A percentile compares a stretch with the other conserved stretches of the same genome.
Evolutionary conservation across 2,113 vertebrate species (phyloP).

Genomic region (Tricholaema leucomelas): DNA sequence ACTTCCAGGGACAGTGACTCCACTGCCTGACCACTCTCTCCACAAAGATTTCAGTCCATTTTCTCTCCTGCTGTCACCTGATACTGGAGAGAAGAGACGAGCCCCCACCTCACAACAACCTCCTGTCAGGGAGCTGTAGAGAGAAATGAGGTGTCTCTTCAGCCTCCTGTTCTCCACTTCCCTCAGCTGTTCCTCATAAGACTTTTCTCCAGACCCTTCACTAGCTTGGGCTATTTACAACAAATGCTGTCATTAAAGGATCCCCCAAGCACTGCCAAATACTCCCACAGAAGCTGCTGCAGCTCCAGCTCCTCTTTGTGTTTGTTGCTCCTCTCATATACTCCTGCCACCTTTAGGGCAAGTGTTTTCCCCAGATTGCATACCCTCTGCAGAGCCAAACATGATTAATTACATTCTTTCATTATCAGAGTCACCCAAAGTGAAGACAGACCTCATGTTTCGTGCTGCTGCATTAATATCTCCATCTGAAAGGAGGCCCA

Average conservation of each 20-base stretch:
- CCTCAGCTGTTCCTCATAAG: too few species aligned
- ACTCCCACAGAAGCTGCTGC: background rate
- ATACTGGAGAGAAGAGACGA: too few species aligned
- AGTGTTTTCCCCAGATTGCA: constrained; percentile 54
- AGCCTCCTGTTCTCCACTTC: too few species aligned
- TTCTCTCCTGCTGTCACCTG: too few species aligned
- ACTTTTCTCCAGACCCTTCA: too few species aligned
- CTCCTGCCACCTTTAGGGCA: constrained; percentile 21
- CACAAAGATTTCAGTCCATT: too few species aligned
- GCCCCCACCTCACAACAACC: too few species aligned
- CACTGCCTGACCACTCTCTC: too few species aligned
- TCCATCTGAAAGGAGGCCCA: constrained; percentile 47
- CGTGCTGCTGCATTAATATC: constrained; percentile 65
- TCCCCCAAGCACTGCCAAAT: background rate
- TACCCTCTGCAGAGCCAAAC: constrained; percentile 46
- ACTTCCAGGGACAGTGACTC: too few species aligned
- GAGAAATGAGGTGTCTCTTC: too few species aligned
- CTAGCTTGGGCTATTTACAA: background rate
- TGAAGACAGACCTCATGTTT: constrained; percentile 52
- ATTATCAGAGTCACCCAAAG: constrained; percentile 57
- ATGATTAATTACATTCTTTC: constrained; percentile 65
- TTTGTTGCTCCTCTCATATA: background rate
- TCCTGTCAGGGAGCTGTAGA: too few species aligned
- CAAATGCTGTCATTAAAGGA: background rate
- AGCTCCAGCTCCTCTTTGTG: background rate